These are phyloP conservation scores for Hydriomena furcata DNA, from an alignment of 2,888 invertebrate genomes.

Conservation along the genomic window DNA sequence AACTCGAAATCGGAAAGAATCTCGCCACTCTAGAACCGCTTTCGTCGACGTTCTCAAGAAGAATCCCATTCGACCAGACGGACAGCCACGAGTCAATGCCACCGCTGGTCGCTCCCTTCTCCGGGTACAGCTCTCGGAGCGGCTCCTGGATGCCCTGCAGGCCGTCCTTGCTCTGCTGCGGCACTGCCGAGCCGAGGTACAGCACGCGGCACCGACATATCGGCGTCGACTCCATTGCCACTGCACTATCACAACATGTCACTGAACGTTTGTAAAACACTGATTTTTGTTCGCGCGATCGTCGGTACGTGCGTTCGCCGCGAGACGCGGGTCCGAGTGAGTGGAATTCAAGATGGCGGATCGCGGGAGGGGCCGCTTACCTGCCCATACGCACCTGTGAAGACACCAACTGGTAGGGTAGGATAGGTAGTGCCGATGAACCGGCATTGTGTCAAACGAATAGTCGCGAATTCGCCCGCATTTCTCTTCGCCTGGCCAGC, in stretches of 20 bases:
- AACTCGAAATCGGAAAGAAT: slow-evolving; percentile 97
- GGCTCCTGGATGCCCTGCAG: slow-evolving; percentile 99
- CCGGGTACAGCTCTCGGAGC: slow-evolving; percentile 96
- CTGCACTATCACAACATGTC: slow-evolving; percentile 78
- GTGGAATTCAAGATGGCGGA: slow-evolving; percentile 80
- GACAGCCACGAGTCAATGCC: slow-evolving; percentile 98
- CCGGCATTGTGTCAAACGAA: slow-evolving; percentile 79
- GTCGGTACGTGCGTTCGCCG: slow-evolving; percentile 65
- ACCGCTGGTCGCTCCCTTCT: slow-evolving; percentile 94
- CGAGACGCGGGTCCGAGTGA: slow-evolving; percentile 80
- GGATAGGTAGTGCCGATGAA: slow-evolving; percentile 64
- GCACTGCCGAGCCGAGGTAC: slow-evolving; percentile 97
- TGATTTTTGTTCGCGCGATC: slow-evolving; percentile 46
- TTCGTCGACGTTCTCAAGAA: slow-evolving; percentile 98
- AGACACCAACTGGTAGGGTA: slow-evolving; percentile 49
- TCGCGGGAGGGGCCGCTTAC: slow-evolving; percentile 51
- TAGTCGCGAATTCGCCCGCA: slow-evolving; percentile 79
- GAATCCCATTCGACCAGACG: slow-evolving; percentile 98
- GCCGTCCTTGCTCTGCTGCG: slow-evolving; percentile 98
- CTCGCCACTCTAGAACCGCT: slow-evolving; percentile 96
- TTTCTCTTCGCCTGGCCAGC: slow-evolving; percentile 59
- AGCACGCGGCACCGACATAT: slow-evolving; percentile 98
- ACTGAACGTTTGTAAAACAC: slow-evolving; percentile 65
- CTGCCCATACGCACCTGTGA: slow-evolving; percentile 77
- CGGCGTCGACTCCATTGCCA: slow-evolving; percentile 91